phyloP scores from a whole-genome alignment of 2,888 invertebrate genomes.

The Augiades crinisus region DNA sequence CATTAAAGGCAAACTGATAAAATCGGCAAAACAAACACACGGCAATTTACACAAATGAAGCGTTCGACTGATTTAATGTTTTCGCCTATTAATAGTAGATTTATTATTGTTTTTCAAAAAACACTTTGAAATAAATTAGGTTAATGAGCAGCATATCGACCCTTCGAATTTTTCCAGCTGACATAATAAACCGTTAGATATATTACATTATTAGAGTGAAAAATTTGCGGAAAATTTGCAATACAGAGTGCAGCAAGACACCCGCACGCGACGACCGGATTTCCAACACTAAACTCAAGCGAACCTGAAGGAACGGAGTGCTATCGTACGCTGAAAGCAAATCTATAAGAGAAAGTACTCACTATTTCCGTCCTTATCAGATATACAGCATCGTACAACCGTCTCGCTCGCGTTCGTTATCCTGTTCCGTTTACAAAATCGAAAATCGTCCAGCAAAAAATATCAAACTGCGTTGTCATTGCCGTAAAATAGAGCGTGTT shows the following conservation, averaged over 20 bases:
- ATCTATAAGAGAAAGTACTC: constrained; percentile 74
- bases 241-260: constrained; percentile 31
- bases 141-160: background rate
- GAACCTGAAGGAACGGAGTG: constrained; percentile 33
- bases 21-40: constrained; percentile 7
- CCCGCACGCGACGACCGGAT: constrained; percentile 30
- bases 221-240: constrained; percentile 39
- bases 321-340: constrained; percentile 62
- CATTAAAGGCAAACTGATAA: background rate
- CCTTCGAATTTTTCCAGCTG: background rate
- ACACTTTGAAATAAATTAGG: background rate
- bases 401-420: constrained; percentile 50
- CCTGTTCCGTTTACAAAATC: constrained; percentile 48
- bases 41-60: constrained; percentile 19
- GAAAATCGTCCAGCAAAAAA: constrained; percentile 48
- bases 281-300: constrained; percentile 40
- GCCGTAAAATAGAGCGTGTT: constrained; percentile 45
- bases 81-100: constrained; percentile 22
- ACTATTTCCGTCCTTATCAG: constrained; percentile 46
- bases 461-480: constrained; percentile 49
- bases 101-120: constrained; percentile 10
- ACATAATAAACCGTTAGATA: background rate
- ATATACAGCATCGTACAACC: constrained; percentile 30
- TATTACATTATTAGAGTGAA: constrained; percentile 25
- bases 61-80: constrained; percentile 20